phyloP scores from a whole-genome alignment of 1,140 invertebrate species.

The Bicyclus anynana region DNA sequence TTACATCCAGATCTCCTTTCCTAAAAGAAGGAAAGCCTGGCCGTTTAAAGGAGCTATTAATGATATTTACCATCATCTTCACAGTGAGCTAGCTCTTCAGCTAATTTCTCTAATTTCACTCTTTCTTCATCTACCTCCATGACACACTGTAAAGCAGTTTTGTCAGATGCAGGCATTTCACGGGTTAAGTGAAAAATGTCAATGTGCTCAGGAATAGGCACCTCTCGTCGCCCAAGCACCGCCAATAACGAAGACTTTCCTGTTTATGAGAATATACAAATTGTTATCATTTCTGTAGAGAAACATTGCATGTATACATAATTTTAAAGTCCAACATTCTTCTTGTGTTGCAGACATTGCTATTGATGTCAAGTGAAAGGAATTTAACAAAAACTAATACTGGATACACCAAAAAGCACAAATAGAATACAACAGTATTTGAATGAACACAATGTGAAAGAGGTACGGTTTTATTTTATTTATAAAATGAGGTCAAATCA shows the following conservation, averaged over 20 bases:
- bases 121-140: slow-evolving; percentile 99
- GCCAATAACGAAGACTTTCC: slow-evolving; percentile 96
- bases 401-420: too few species aligned
- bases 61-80: slow-evolving; percentile 86
- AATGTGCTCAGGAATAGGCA: slow-evolving; percentile 97
- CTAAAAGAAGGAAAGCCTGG: too few species aligned
- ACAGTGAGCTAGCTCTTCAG: slow-evolving; percentile 91
- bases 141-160: slow-evolving; percentile 95
- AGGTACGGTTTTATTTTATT: too few species aligned
- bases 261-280: slow-evolving; percentile 39
- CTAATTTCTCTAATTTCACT: slow-evolving; percentile 93
- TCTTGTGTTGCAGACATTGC: too few species aligned
- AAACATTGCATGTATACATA: too few species aligned
- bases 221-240: slow-evolving; percentile 94
- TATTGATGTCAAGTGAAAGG: too few species aligned
- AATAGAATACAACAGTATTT: too few species aligned
- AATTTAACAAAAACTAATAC: too few species aligned
- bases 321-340: too few species aligned
- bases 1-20: too few species aligned
- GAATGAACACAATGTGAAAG: too few species aligned
- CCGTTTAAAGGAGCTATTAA: not conserved
- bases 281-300: not conserved
- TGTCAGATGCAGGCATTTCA: slow-evolving; percentile 97
- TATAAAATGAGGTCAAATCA: too few species aligned
- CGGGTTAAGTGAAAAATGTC: slow-evolving; percentile 98